Conservation (phyloP, 2,797 vertebrate species). For the Schizothorax lantsangensis region DNA sequence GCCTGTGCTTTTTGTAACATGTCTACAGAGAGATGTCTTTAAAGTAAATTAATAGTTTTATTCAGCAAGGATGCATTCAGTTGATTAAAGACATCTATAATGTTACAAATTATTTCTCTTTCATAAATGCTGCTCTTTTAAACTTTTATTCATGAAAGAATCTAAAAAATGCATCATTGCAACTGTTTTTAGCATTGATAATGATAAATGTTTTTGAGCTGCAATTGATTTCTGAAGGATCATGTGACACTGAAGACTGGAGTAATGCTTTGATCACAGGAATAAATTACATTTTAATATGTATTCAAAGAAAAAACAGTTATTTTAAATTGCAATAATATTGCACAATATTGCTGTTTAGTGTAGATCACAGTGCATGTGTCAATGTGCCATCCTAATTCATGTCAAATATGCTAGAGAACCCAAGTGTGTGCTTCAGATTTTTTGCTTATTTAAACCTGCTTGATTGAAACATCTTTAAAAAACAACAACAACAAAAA, state of each 20-base stretch:
- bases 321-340: not conserved
- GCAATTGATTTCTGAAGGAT: not conserved
- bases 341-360: not conserved
- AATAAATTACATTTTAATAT: not conserved
- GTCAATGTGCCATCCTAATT: not conserved
- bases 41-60: not conserved
- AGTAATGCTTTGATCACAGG: not conserved
- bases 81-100: not conserved
- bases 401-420: not conserved
- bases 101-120: not conserved
- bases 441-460: too few species aligned
- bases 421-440: too few species aligned
- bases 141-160: not conserved
- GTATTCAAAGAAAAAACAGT: not conserved
- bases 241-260: not conserved
- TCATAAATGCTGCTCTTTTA: not conserved
- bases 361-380: not conserved
- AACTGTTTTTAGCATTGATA: not conserved
- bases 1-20: not conserved
- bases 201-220: not conserved
- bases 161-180: not conserved
- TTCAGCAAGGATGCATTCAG: not conserved
- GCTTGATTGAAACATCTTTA: too few species aligned
- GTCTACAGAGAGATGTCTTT: not conserved
- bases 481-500: too few species aligned